Conservation (phyloP, 2,888 invertebrate genomes). For the Rhabditoides inermis region DNA sequence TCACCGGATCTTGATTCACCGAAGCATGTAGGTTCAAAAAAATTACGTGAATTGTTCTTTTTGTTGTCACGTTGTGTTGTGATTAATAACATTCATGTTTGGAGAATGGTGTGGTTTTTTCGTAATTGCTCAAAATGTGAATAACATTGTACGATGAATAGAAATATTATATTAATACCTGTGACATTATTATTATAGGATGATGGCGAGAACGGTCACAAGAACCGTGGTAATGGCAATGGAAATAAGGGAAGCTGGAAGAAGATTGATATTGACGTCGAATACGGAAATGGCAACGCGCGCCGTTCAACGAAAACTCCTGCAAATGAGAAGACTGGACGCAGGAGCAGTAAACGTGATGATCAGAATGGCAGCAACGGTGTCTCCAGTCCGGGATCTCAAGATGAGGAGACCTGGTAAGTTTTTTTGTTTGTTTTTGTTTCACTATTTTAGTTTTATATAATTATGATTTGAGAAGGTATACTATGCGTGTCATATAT, state of each 20-base stretch:
- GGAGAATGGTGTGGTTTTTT: no score
- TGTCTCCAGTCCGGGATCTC: no score
- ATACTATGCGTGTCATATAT: no score
- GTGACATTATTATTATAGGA: conserved; percentile 12
- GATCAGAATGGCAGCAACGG: no score
- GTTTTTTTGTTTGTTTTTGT: no score
- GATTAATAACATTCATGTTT: neutral
- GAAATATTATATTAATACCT: neutral
- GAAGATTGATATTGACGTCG: conserved; percentile 9
- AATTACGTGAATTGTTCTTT: neutral
- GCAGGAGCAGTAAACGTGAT: no score
- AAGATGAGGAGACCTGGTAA: no score
- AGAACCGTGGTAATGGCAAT: conserved; percentile 14
- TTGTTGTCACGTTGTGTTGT: conserved; percentile 1
- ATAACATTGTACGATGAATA: no score
- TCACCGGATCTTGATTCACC: conserved; percentile 7
- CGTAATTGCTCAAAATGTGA: no score
- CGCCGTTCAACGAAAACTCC: conserved; percentile 1
- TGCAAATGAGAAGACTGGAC: no score
- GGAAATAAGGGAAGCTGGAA: conserved; percentile 44
- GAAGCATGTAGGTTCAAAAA: neutral
- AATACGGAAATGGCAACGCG: neutral
- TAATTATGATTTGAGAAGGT: no score
- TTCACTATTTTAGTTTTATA: no score
- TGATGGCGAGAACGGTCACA: conserved; percentile 13